Percentiles rank a stretch among this genome's conserved stretches.
Conservation (phyloP, 2,888 invertebrate genomes). For the Pseudococcus longispinus region DNA sequence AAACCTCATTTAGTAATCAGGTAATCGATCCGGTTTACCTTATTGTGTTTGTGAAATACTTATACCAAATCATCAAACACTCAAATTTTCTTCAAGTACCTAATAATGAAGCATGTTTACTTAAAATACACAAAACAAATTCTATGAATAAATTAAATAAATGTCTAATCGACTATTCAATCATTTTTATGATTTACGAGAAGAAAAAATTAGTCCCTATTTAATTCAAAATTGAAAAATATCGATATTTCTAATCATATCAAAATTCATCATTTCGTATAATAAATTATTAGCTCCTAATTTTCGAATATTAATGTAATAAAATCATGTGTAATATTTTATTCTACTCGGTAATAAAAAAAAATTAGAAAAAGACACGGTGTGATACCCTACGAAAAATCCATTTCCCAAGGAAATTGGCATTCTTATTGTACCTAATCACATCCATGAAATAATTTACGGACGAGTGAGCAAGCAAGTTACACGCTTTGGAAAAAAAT, state of each 20-base stretch:
- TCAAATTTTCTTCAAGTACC: background rate
- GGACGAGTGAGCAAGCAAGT: background rate
- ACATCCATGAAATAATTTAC: constrained; percentile 13
- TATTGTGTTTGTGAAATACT: background rate
- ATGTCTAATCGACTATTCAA: too few relatives aligned
- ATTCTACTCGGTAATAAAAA: background rate
- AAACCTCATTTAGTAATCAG: background rate
- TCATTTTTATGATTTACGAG: too few relatives aligned
- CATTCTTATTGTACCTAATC: background rate
- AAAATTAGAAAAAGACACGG: background rate
- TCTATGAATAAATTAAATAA: too few relatives aligned
- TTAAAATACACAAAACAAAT: background rate
- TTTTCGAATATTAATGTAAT: background rate
- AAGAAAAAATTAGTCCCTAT: too few relatives aligned
- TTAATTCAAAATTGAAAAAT: too few relatives aligned
- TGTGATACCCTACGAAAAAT: background rate
- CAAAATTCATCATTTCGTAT: background rate
- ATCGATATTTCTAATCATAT: too few relatives aligned
- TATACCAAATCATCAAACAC: background rate
- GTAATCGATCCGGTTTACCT: background rate
- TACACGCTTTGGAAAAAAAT: background rate
- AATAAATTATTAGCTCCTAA: background rate
- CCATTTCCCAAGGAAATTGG: background rate
- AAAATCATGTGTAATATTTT: background rate
- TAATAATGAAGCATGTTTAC: background rate